Evolutionary conservation across 2,797 vertebrate genomes (phyloP).

Genomic region (Antrozous pallidus): DNA sequence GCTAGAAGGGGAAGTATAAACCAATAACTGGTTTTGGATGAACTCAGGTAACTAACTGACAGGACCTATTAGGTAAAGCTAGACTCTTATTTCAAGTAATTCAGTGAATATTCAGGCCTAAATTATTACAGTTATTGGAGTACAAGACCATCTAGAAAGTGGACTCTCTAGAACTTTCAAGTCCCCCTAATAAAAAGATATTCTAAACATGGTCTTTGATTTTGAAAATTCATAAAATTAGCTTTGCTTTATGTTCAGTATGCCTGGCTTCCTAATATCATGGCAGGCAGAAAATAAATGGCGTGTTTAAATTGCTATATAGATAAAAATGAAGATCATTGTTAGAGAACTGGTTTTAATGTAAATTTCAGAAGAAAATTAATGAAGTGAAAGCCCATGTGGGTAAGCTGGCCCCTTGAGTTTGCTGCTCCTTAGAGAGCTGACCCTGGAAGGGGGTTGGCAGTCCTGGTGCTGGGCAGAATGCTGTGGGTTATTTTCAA

Average conservation of each 20-base stretch:
- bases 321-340: constrained; percentile 30
- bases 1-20: constrained; percentile 6
- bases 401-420: background rate
- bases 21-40: constrained; percentile 5
- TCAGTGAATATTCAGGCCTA: background rate
- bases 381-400: background rate
- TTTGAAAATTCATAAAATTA: constrained; percentile 45
- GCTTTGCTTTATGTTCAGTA: constrained; percentile 10
- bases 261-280: background rate
- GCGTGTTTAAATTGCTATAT: background rate
- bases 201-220: constrained; percentile 2
- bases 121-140: background rate
- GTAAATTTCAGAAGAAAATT: constrained; percentile 17
- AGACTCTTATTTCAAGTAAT: background rate
- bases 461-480: background rate
- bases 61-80: background rate
- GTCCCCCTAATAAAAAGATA: background rate
- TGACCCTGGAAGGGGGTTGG: background rate
- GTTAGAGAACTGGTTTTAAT: constrained; percentile 4
- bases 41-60: constrained; percentile 22
- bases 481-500: background rate
- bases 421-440: background rate
- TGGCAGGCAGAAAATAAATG: background rate
- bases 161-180: background rate
- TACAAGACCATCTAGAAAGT: background rate